phyloP scores from a whole-genome alignment of 2,797 vertebrate genomes.

The Helicolenus hilgendorfi region DNA sequence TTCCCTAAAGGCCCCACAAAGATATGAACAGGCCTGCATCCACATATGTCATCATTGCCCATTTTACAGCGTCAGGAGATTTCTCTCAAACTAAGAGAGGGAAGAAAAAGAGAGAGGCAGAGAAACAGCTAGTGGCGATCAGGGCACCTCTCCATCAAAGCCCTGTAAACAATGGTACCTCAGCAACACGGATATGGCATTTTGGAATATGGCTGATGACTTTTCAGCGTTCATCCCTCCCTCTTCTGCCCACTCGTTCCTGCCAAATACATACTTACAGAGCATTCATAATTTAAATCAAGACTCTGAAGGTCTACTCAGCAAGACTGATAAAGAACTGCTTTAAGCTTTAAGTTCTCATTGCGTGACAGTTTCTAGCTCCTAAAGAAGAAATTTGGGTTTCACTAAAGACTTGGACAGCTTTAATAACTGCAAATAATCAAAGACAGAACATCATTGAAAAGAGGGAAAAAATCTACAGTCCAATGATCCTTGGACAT shows the following conservation, averaged over 20 bases:
- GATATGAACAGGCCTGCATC: slow-evolving; percentile 99
- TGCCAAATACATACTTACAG: slow-evolving; percentile 88
- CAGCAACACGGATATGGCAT: slow-evolving; percentile 85
- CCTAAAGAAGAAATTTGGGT: slow-evolving; percentile 43
- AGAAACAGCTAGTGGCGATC: slow-evolving; percentile 89
- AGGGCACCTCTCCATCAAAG: slow-evolving; percentile 91
- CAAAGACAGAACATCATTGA: not conserved
- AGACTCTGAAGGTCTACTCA: slow-evolving; percentile 77
- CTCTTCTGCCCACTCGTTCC: slow-evolving; percentile 57
- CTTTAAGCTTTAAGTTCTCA: slow-evolving; percentile 69
- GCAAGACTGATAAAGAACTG: slow-evolving; percentile 70
- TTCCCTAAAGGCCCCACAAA: slow-evolving; percentile 99
- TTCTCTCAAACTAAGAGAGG: slow-evolving; percentile 91
- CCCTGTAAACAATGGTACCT: slow-evolving; percentile 89
- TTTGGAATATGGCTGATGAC: slow-evolving; percentile 86
- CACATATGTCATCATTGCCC: slow-evolving; percentile 99
- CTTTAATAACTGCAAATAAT: slow-evolving; percentile 23
- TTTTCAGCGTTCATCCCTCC: slow-evolving; percentile 73
- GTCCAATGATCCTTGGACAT: not conserved
- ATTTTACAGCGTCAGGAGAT: slow-evolving; percentile 99
- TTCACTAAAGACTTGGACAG: slow-evolving; percentile 1
- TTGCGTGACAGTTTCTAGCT: slow-evolving; percentile 47
- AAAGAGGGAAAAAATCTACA: not conserved
- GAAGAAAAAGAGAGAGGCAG: slow-evolving; percentile 71
- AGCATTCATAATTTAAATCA: slow-evolving; percentile 85